These are phyloP conservation scores for Lypha dubia DNA, from an alignment of 2,888 invertebrate genomes.

Conservation along the genomic window DNA sequence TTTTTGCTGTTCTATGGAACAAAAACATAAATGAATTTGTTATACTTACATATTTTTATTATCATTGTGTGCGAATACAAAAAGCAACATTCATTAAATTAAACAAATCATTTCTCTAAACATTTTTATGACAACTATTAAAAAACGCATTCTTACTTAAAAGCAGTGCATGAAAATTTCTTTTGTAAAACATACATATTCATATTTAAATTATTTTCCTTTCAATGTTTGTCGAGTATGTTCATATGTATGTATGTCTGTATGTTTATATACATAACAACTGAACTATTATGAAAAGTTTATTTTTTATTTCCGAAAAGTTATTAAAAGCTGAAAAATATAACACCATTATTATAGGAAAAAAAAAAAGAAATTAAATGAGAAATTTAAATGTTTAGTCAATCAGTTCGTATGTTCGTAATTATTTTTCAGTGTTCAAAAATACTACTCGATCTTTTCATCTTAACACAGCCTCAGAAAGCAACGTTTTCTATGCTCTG, in stretches of 20 bases:
- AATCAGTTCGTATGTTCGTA: no score
- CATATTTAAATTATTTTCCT: conserved; percentile 7
- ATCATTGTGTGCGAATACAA: not conserved
- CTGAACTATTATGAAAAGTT: not conserved
- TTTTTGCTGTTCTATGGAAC: conserved; percentile 23
- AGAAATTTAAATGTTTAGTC: no score
- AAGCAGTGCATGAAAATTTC: not conserved
- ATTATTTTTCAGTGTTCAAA: no score
- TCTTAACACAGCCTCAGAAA: no score
- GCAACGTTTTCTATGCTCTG: no score
- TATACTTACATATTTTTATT: not conserved
- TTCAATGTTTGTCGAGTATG: not conserved
- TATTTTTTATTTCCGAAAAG: not conserved
- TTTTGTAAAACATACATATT: not conserved
- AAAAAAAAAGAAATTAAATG: no score
- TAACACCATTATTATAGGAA: no score
- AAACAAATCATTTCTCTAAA: conserved; percentile 26
- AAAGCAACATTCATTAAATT: conserved; percentile 8
- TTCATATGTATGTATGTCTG: not conserved
- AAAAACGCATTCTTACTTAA: not conserved
- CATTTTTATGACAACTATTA: conserved; percentile 10
- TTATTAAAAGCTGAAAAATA: not conserved
- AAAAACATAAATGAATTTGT: not conserved
- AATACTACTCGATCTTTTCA: no score
- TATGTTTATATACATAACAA: no score